phyloP scores from a whole-genome alignment of 2,797 vertebrate genomes.

The Crypturellus tataupa region DNA sequence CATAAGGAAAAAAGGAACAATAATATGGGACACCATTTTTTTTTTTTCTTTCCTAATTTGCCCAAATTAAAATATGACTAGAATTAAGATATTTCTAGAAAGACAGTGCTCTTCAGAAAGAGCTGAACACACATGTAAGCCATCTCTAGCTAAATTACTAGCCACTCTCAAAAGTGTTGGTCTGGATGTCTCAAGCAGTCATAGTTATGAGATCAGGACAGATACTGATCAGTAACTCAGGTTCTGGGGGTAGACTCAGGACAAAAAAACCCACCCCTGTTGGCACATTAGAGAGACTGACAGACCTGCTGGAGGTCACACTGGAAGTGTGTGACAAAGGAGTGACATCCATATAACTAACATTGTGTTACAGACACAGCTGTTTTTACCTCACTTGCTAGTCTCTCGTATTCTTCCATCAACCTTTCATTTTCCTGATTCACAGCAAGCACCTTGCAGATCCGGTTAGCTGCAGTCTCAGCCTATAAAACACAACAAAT shows the following conservation, averaged over 20 bases:
- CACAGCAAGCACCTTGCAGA: conserved; percentile 97
- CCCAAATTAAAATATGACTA: neutral
- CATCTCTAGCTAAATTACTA: neutral
- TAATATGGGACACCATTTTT: neutral
- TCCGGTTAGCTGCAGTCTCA: conserved; percentile 98
- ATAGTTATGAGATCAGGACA: neutral
- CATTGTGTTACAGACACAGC: neutral
- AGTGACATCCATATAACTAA: neutral
- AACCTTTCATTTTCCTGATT: conserved; percentile 99
- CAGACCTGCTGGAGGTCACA: neutral
- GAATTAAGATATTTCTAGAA: neutral
- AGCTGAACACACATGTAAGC: neutral
- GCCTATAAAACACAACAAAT: conserved; percentile 86
- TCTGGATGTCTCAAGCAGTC: neutral
- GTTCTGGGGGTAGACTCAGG: fast-evolving
- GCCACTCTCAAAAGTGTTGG: neutral
- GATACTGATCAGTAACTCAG: neutral
- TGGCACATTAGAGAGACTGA: neutral
- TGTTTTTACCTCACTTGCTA: conserved; percentile 95
- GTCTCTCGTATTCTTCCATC: conserved; percentile 98
- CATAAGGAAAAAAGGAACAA: neutral
- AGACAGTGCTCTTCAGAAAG: neutral
- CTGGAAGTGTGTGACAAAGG: neutral
- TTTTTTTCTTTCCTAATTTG: neutral
- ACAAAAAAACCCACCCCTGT: neutral